A percentile compares a stretch with the other conserved stretches of the same genome.
Conservation (phyloP, 2,797 vertebrate genomes). For the Apodemus agrarius region DNA sequence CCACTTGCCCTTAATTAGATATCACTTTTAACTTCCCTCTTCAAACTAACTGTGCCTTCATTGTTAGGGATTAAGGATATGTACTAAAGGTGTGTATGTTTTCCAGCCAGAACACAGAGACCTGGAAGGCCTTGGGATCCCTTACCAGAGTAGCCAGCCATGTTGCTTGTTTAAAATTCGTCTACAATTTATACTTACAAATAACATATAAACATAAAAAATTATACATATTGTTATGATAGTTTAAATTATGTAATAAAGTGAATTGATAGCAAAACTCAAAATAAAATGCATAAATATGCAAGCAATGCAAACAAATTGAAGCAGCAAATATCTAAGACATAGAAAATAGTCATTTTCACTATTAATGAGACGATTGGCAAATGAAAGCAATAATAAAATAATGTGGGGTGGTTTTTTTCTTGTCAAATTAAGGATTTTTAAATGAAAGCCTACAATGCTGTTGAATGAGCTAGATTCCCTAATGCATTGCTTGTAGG, state of each 20-base stretch:
- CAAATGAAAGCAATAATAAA: slow-evolving; percentile 50
- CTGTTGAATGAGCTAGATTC: slow-evolving; percentile 13
- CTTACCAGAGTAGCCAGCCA: not conserved
- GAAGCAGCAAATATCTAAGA: slow-evolving; percentile 49
- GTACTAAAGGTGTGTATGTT: not conserved
- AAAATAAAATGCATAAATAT: slow-evolving; percentile 18
- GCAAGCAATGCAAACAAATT: slow-evolving; percentile 2
- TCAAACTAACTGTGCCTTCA: not conserved
- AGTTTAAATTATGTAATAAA: not conserved
- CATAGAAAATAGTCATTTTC: slow-evolving; percentile 23
- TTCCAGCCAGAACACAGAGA: not conserved
- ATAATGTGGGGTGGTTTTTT: not conserved
- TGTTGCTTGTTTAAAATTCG: not conserved
- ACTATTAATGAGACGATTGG: slow-evolving; percentile 49
- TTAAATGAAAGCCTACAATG: slow-evolving; percentile 31
- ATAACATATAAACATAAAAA: not conserved
- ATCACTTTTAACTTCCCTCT: not conserved
- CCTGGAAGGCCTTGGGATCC: not conserved
- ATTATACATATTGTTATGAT: not conserved
- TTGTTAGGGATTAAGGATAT: not conserved
- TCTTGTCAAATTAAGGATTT: slow-evolving; percentile 35
- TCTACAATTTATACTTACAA: not conserved
- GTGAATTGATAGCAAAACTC: slow-evolving; percentile 46
- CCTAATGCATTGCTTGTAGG: not conserved
- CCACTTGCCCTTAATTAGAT: not conserved